phyloP scores from a whole-genome alignment of 2,113 vertebrate genomes.

The Myiozetetes cayanensis region DNA sequence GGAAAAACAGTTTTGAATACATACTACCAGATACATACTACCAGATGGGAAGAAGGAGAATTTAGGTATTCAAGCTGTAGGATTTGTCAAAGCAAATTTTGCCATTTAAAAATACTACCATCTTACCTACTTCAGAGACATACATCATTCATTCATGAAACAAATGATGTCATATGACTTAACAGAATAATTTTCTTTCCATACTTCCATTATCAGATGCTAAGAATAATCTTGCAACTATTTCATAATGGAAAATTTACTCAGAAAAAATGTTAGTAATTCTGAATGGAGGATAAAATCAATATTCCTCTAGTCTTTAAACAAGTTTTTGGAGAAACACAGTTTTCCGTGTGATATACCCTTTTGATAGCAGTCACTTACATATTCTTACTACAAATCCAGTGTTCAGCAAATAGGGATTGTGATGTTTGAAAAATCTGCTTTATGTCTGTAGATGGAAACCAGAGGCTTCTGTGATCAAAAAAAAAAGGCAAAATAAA shows the following conservation, averaged over 20 bases:
- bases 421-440: not conserved
- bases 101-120: not conserved
- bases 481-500: not conserved
- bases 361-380: not conserved
- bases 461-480: not conserved
- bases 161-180: not conserved
- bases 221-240: not conserved
- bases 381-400: not conserved
- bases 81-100: not conserved
- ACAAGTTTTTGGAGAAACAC: not conserved
- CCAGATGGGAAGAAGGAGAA: not conserved
- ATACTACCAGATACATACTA: not conserved
- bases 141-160: not conserved
- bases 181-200: not conserved
- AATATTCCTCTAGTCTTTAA: not conserved
- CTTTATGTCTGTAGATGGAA: not conserved
- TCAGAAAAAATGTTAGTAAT: not conserved
- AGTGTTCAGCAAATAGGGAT: rapidly evolving
- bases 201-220: not conserved
- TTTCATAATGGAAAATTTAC: not conserved
- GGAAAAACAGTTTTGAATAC: not conserved
- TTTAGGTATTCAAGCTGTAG: not conserved
- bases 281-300: not conserved
- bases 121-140: not conserved
- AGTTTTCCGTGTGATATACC: not conserved